These are phyloP conservation scores for Orchesellides sinensis DNA, from an alignment of 2,888 invertebrate species.

Conservation along the genomic window DNA sequence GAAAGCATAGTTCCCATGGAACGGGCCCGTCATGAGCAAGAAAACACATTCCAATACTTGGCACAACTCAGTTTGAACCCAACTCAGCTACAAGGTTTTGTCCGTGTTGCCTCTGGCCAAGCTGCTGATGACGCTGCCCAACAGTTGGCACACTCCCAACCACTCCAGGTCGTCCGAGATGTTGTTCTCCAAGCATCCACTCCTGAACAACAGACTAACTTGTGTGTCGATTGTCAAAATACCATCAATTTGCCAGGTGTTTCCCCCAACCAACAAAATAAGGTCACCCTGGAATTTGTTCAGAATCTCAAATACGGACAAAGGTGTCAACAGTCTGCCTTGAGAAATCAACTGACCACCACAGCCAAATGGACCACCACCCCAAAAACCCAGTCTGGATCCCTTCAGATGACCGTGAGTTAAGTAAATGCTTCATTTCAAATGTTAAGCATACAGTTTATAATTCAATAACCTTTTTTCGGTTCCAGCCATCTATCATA, in stretches of 20 bases:
- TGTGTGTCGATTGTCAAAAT: constrained; percentile 40
- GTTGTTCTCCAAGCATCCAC: constrained; percentile 37
- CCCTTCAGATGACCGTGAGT: too few relatives aligned
- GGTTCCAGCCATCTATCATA: too few relatives aligned
- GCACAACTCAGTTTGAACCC: constrained; percentile 5
- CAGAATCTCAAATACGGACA: too few relatives aligned
- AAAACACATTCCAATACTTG: constrained; percentile 48
- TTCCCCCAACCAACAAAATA: neutral
- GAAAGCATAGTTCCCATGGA: constrained; percentile 24
- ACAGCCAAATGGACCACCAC: too few relatives aligned
- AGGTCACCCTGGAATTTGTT: too few relatives aligned
- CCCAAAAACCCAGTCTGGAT: too few relatives aligned
- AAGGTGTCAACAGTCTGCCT: too few relatives aligned
- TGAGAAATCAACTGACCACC: too few relatives aligned
- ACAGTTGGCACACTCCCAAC: constrained; percentile 4
- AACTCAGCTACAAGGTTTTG: constrained; percentile 5
- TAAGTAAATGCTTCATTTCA: too few relatives aligned
- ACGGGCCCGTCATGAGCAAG: constrained; percentile 40
- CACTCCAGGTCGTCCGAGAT: constrained; percentile 26
- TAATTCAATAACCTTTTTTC: too few relatives aligned
- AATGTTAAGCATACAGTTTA: too few relatives aligned
- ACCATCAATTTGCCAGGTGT: neutral
- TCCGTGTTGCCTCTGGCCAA: constrained; percentile 32
- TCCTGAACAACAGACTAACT: constrained; percentile 32
- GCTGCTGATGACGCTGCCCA: constrained; percentile 50